These are phyloP conservation scores for Helicolenus hilgendorfi DNA, from an alignment of 2,797 vertebrate genomes.

Conservation along the genomic window DNA sequence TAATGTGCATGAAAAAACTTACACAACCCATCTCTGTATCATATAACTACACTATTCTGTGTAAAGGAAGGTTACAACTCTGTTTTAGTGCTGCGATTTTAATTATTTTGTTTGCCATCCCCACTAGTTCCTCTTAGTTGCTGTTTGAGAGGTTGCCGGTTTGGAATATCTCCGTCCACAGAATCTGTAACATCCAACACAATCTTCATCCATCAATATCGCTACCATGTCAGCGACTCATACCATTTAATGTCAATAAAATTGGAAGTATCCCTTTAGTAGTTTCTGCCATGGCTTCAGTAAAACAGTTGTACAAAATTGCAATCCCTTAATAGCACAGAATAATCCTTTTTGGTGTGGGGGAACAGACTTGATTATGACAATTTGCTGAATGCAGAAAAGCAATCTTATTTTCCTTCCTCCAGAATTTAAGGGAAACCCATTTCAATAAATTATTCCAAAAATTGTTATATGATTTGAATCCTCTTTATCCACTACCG, in stretches of 20 bases:
- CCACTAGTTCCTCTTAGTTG: neutral
- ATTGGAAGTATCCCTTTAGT: neutral
- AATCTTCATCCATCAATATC: neutral
- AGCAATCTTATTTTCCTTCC: neutral
- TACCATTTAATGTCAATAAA: neutral
- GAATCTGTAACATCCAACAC: neutral
- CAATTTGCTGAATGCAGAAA: neutral
- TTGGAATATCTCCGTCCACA: neutral
- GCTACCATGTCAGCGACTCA: neutral
- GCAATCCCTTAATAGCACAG: neutral
- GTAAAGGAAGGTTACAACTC: neutral
- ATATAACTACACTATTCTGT: neutral
- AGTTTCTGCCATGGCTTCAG: neutral
- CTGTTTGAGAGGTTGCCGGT: neutral
- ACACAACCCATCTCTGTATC: neutral
- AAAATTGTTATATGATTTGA: neutral
- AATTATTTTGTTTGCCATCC: neutral
- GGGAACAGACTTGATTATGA: neutral
- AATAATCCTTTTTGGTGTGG: neutral
- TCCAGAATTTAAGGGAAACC: neutral
- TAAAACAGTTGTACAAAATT: neutral
- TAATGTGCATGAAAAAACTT: too few relatives aligned
- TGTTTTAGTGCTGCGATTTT: neutral
- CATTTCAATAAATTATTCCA: neutral
- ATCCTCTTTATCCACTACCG: neutral